Percentiles rank a stretch among this genome's conserved stretches.
phyloP scores from a whole-genome alignment of 2,113 vertebrate species.

The Erinaceus europaeus region DNA sequence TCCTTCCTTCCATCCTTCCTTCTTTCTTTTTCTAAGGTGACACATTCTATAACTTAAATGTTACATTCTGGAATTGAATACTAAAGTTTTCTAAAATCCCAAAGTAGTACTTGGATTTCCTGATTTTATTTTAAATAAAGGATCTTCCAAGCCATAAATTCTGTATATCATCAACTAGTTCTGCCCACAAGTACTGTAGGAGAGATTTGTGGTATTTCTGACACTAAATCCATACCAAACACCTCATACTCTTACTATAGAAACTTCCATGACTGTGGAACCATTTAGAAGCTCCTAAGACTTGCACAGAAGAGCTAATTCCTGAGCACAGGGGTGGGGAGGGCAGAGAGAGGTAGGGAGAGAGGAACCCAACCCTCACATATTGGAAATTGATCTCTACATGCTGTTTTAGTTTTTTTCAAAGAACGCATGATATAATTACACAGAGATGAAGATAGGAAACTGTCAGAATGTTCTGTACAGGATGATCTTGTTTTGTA shows the following conservation, averaged over 20 bases:
- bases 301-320: background rate
- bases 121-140: conserved; percentile 66
- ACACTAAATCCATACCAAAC: conserved; percentile 62
- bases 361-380: too few species aligned
- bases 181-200: conserved; percentile 6
- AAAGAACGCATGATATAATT: too few species aligned
- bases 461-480: too few species aligned
- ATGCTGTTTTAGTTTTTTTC: too few species aligned
- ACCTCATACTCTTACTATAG: conserved; percentile 31
- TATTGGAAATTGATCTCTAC: too few species aligned
- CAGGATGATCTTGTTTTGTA: too few species aligned
- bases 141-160: conserved; percentile 68
- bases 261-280: conserved; percentile 2
- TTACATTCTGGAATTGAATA: conserved; percentile 46
- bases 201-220: conserved; percentile 63
- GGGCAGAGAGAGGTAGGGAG: background rate
- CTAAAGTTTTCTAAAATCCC: conserved; percentile 62
- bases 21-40: conserved; percentile 22
- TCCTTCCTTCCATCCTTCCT: background rate
- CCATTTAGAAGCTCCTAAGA: background rate
- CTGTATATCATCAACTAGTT: conserved; percentile 54
- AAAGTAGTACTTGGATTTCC: conserved; percentile 52
- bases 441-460: too few species aligned
- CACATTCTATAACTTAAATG: conserved; percentile 55
- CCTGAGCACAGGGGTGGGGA: background rate